A percentile compares a stretch with the other conserved stretches of the same genome.
These are phyloP conservation scores for Drosophila leontia DNA, from an alignment of 1,140 invertebrate species.

Conservation along the genomic window DNA sequence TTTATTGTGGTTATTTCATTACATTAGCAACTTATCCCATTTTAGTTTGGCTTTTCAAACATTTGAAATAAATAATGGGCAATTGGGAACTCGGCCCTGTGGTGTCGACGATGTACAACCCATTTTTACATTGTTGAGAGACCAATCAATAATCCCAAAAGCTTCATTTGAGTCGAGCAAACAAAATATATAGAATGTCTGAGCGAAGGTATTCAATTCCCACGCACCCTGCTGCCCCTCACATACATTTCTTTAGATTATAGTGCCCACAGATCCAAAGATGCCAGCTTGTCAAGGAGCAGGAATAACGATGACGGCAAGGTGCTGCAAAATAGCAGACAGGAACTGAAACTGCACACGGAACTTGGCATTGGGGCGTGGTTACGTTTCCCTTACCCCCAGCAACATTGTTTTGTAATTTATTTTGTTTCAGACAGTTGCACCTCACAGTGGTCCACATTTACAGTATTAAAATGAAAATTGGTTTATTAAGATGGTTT, in stretches of 20 bases:
- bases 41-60: not conserved
- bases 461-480: too few species aligned
- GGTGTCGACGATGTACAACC: not conserved
- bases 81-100: not conserved
- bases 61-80: constrained; percentile 1
- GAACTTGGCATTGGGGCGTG: constrained; percentile 32
- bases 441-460: not conserved
- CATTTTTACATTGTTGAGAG: constrained; percentile 15
- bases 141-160: constrained; percentile 55
- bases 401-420: constrained; percentile 80
- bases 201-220: constrained; percentile 26
- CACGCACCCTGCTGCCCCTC: constrained; percentile 5
- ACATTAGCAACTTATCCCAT: not conserved
- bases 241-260: constrained; percentile 67
- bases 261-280: constrained; percentile 69
- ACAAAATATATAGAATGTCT: constrained; percentile 63
- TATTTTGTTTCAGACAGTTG: constrained; percentile 80
- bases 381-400: not conserved
- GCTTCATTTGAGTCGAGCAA: constrained; percentile 64
- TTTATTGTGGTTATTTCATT: not conserved
- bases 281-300: constrained; percentile 70
- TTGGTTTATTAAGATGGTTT: too few species aligned
- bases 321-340: constrained; percentile 60
- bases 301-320: constrained; percentile 50
- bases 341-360: constrained; percentile 48